These are phyloP conservation scores for Drosophila jambulina DNA, from an alignment of 1,140 invertebrate species.

Conservation along the genomic window DNA sequence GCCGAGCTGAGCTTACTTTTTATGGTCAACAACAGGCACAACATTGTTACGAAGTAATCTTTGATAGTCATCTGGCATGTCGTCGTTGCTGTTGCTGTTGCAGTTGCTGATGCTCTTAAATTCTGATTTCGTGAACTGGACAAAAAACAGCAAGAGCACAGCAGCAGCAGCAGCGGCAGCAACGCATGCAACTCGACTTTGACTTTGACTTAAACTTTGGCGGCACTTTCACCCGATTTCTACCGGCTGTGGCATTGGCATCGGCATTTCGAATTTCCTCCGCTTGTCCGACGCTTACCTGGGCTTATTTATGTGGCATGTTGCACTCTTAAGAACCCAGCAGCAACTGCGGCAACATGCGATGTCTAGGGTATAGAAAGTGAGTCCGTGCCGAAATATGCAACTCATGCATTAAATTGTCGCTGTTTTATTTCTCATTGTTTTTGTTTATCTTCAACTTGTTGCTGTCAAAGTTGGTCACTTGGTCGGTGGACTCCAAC, in stretches of 20 bases:
- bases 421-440: slow-evolving; percentile 82
- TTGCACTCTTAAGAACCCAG: slow-evolving; percentile 70
- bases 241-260: slow-evolving; percentile 59
- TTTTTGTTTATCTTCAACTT: slow-evolving; percentile 82
- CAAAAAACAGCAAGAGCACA: slow-evolving; percentile 25
- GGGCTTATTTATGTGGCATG: slow-evolving; percentile 80
- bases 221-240: slow-evolving; percentile 82
- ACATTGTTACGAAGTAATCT: slow-evolving; percentile 71
- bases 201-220: slow-evolving; percentile 65
- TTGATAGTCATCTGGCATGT: slow-evolving; percentile 75
- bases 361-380: slow-evolving; percentile 55
- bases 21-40: slow-evolving; percentile 63
- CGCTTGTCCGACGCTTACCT: slow-evolving; percentile 32
- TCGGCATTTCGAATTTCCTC: slow-evolving; percentile 75
- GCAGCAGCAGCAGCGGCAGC: slow-evolving; percentile 12
- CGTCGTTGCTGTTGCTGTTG: slow-evolving; percentile 41
- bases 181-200: slow-evolving; percentile 68
- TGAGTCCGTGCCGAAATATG: slow-evolving; percentile 71
- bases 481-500: slow-evolving; percentile 51
- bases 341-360: slow-evolving; percentile 41
- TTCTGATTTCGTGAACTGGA: slow-evolving; percentile 78
- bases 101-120: slow-evolving; percentile 70
- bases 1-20: slow-evolving; percentile 63
- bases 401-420: slow-evolving; percentile 83
- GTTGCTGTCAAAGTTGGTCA: slow-evolving; percentile 82